Percentiles rank a stretch among this genome's conserved stretches.
These are phyloP conservation scores for Aleiodes leptofemur DNA, from an alignment of 2,888 invertebrate species.

Conservation along the genomic window DNA sequence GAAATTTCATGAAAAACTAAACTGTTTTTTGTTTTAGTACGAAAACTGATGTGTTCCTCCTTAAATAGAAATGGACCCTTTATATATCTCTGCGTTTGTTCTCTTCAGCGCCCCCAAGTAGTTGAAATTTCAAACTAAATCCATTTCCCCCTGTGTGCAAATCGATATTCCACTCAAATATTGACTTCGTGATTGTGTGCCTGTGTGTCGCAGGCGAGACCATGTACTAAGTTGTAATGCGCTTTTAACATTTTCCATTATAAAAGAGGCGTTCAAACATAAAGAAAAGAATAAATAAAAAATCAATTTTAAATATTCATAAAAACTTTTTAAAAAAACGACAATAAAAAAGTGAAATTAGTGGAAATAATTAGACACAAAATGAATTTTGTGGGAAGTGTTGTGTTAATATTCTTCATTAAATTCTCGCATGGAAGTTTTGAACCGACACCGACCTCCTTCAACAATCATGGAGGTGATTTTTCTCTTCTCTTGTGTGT, in stretches of 20 bases:
- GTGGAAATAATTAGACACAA: conserved; percentile 43
- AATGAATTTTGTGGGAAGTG: conserved; percentile 66
- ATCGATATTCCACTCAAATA: conserved; percentile 75
- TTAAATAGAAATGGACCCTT: too few species aligned
- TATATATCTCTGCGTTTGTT: too few species aligned
- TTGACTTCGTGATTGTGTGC: conserved; percentile 68
- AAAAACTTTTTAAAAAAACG: conserved; percentile 49
- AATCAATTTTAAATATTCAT: neutral
- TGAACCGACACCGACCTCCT: conserved; percentile 69
- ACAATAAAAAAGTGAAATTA: conserved; percentile 36
- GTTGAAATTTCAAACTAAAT: conserved; percentile 61
- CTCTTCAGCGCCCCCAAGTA: conserved; percentile 55
- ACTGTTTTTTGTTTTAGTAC: too few species aligned
- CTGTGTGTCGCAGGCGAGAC: conserved; percentile 55
- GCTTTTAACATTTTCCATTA: conserved; percentile 50
- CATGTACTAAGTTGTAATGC: conserved; percentile 55
- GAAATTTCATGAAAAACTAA: too few species aligned
- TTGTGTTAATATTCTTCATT: conserved; percentile 68
- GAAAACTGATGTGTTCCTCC: too few species aligned
- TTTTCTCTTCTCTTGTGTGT: conserved; percentile 49
- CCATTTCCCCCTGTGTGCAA: conserved; percentile 61
- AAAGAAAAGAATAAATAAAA: neutral
- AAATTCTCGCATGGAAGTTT: conserved; percentile 67
- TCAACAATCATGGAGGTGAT: conserved; percentile 74
- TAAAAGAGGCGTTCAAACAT: conserved; percentile 9